Evolutionary conservation across 2,888 invertebrate species (phyloP), one percentile per base, ranked within the genome.

Genomic region (Andricus quercusramuli): DNA sequence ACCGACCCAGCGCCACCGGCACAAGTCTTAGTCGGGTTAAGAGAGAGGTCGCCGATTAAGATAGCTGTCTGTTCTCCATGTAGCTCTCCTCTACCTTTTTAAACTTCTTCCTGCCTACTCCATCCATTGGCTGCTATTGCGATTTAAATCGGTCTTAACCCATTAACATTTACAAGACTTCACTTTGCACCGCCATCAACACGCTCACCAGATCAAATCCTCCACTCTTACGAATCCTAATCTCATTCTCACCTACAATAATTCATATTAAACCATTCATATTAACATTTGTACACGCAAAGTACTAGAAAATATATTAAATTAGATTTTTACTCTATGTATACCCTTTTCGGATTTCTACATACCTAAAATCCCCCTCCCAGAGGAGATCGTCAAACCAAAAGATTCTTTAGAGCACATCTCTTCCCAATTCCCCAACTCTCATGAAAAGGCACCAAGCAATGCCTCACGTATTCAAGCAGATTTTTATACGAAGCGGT

Each of bases 41-140:
- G 86, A 86, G 86, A 89, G 88, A 88, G 90, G 90, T 89, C 90
- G 89, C 88, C 88, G 89, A 90, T 90, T 90, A 89, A 90, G 90
- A 90, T 90, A 90, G 88, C 89, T 88, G 88, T 89, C 86, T 78
- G 86, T 80, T 85, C 85, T 82, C 79, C 82, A 80, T 83, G 84
- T 77, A 82, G 44, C 44, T 68, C 47, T 78, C 78, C 66, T 81
- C 79, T 80, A 76, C 83, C 78, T 78, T 79, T 79, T 81, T 68
- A 78, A 81, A 80, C 81, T 77, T 37, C 78, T 78, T 80, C 76
- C 68, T 65, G 59, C 64, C 80, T 77, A 76, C 81, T 78, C 78
- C 67, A 15, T 62, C 62, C 62, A 67, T 67, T 67, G 41, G 67
- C 41, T 37, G 22, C 67, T 67, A 67, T 67, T 67, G 67, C 67